Base-by-base conservation (phyloP, 2,797 vertebrate genomes). In the Rhincodon typus region DNA sequence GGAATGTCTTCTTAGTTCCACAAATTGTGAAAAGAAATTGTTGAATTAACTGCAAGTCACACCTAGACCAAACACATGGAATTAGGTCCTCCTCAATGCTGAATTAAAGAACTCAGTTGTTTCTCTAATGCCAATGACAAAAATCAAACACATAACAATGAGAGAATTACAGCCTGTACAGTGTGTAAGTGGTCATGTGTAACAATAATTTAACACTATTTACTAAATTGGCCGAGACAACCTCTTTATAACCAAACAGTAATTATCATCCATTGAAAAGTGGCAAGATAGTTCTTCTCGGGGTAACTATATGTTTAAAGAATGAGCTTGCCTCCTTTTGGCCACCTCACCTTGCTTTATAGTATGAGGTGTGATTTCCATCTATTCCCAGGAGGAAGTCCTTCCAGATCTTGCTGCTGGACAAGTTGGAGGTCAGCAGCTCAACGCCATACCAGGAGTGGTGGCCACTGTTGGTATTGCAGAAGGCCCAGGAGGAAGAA, bases 251-350 rank as follows among this genome's bases (percentile, higher is more conserved):
- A 70, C 69, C 69, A 94, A 46, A 94, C 57, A 50, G 66, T 94
- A 94, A 72, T 94, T 94, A 72, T 94, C 69, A 94, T 34, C 50
- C 69, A 72, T 74, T 74, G 69, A 25, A 74, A 74, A 27, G 42
- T 74, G 15, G 67, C 67, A 74, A 74, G 5, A 53, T 42, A 42
- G 94, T 70, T 94, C 94, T 46, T 74, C 66, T 27, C 30, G 67
- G 67, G 34, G 46, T 46, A 69, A 94, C 50, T 13, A 42, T 74
- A 94, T 53, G 46, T 50, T 50, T 50, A 50, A 50, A 50, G 46
- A 50, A 50, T 50, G 46, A 50, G 4, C 46, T 12, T 17, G 10
- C 10, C 66, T 67, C 17, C 66, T 13, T 2, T 67, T 67, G 66
- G 66, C 66, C 7, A 17, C 12, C 66, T 67, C 17, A 17, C 12